Conservation (phyloP, 2,113 vertebrate genomes). For the Rhinoderma darwinii region DNA sequence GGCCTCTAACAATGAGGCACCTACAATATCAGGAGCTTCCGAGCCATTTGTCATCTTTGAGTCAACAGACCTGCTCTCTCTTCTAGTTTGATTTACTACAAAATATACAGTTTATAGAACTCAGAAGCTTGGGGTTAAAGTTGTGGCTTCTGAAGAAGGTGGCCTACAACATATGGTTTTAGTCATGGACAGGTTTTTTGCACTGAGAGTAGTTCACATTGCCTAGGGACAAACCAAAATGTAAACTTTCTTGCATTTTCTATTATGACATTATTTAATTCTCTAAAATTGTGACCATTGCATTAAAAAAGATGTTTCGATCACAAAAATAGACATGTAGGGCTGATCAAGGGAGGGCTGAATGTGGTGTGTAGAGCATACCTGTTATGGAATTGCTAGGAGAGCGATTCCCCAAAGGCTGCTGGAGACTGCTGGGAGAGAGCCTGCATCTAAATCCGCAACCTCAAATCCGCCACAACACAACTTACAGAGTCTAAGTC, state of each 20-base stretch:
- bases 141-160: conserved; percentile 45
- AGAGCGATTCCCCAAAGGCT: too few species aligned
- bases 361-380: too few species aligned
- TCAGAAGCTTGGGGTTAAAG: neutral
- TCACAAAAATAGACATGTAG: neutral
- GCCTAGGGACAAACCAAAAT: neutral
- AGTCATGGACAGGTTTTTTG: neutral
- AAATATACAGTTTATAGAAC: conserved; percentile 32
- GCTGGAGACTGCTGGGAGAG: too few species aligned
- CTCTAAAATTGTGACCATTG: too few species aligned
- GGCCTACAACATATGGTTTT: conserved; percentile 10
- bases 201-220: neutral
- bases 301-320: too few species aligned
- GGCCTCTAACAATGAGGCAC: neutral
- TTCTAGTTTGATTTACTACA: neutral
- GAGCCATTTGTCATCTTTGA: conserved; percentile 35
- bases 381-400: too few species aligned
- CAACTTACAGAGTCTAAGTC: too few species aligned
- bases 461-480: too few species aligned
- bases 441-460: too few species aligned
- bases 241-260: too few species aligned
- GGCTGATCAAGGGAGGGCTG: too few species aligned
- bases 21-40: neutral
- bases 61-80: neutral
- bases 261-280: too few species aligned